Base-by-base conservation (phyloP, 2,797 vertebrate species). In the Moxostoma hubbsi region DNA sequence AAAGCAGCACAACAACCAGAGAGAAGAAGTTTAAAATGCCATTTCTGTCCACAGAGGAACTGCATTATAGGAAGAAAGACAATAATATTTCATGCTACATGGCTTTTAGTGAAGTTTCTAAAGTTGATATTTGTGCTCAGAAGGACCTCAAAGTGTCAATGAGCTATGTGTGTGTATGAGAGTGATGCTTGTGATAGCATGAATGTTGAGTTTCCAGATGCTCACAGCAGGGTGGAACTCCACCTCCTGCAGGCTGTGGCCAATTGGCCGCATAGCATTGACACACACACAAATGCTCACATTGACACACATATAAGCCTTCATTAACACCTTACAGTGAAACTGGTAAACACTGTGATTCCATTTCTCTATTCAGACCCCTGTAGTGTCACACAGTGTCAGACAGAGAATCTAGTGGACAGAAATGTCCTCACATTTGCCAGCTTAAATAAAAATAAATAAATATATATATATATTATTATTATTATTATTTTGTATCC, bases 181-280 rank as follows among this genome's bases (percentile, higher is more conserved):
- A 13, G 18, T 50, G 18, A 68, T 11, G 2, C 7, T 55, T 68
- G 64, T 70, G 55, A 13, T 65, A n/a, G 7, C 1, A 4, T 9
- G 53, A 71, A 36, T 61, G 58, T 11, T 24, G 18, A 65, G 43
- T 46, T 51, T 43, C 67, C 51, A 69, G 67, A 70, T 70, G 68
- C 24, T 69, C 67, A 69, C 51, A 54, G 67, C 53, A 57, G 36
- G 67, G 13, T 54, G n/a, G 55, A 70, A 24, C 9, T 55, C 9
- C 67, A 55, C 51, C 13, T 70, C 68, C 68, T 57, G 68, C 53
- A 46, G 68, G 55, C 53, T 70, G 67, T 43, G 36, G n/a, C 3
- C n/a, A 15, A 15, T 70, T 70, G 36, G 51, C 45, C 57, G n/a
- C 24, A 24, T 24, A 24, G 24, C 24, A 24, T 24, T 24, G 24